These are phyloP conservation scores for Crossocerus cetratus DNA, from an alignment of 2,888 invertebrate species.

Conservation along the genomic window DNA sequence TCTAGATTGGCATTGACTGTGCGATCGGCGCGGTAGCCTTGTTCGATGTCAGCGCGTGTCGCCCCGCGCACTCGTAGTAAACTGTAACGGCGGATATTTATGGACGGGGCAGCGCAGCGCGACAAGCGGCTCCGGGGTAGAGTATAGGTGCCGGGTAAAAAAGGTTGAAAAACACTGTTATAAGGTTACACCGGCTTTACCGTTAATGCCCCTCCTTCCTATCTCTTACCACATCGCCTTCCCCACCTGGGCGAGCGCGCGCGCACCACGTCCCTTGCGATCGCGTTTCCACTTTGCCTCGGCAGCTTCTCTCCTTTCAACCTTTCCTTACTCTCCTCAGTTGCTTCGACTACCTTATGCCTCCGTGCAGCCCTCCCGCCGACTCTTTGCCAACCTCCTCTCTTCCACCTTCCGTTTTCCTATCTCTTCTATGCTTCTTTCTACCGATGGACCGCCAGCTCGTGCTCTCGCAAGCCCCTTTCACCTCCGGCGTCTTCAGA, in stretches of 20 bases:
- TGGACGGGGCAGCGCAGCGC: slow-evolving; percentile 23
- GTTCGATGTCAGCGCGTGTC: neutral
- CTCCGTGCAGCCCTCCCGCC: slow-evolving; percentile 12
- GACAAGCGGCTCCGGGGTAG: slow-evolving; percentile 15
- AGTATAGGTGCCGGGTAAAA: slow-evolving; percentile 20
- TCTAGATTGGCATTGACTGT: too few species aligned
- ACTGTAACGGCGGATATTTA: neutral
- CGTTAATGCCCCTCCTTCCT: slow-evolving; percentile 67
- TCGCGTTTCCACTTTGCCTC: slow-evolving; percentile 60
- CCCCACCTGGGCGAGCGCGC: slow-evolving; percentile 29
- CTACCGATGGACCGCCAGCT: slow-evolving; percentile 44
- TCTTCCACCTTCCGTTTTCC: slow-evolving; percentile 37
- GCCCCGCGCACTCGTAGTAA: slow-evolving; percentile 7
- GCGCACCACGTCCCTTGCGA: slow-evolving; percentile 52
- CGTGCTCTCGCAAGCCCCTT: slow-evolving; percentile 56
- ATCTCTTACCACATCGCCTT: slow-evolving; percentile 41
- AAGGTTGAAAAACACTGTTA: slow-evolving; percentile 51
- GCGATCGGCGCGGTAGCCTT: neutral
- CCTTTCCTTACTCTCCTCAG: slow-evolving; percentile 23
- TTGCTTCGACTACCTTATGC: slow-evolving; percentile 7
- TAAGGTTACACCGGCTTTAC: slow-evolving; percentile 72
- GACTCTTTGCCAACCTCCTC: neutral
- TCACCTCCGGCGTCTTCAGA: slow-evolving; percentile 53
- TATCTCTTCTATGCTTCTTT: slow-evolving; percentile 17
- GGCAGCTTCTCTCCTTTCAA: slow-evolving; percentile 33